phyloP scores from a whole-genome alignment of 2,797 vertebrate genomes.

The Notamacropus eugenii region DNA sequence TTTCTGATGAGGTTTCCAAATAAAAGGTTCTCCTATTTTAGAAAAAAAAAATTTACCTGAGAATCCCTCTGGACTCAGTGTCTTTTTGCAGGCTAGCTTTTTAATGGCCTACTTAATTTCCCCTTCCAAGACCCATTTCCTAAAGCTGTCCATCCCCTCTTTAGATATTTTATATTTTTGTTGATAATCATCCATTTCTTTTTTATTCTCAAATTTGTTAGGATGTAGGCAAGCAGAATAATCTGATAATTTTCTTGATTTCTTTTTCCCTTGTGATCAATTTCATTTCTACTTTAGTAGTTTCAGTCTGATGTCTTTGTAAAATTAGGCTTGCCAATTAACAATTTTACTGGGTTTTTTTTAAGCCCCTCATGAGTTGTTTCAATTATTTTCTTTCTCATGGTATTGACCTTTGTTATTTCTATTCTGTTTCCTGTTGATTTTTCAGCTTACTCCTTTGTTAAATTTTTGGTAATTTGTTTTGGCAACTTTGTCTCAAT shows the following conservation, averaged over 20 bases:
- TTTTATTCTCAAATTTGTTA: neutral
- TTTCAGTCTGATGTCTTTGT: neutral
- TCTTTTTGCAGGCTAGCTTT: neutral
- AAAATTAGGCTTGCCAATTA: neutral
- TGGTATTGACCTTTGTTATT: too few relatives aligned
- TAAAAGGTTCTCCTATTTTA: constrained; percentile 74
- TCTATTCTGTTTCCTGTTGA: too few relatives aligned
- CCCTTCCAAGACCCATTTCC: neutral
- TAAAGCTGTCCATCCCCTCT: neutral
- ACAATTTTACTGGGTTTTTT: neutral
- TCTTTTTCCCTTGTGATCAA: neutral
- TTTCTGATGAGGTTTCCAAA: constrained; percentile 71
- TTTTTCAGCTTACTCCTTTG: too few relatives aligned
- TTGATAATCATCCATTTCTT: neutral
- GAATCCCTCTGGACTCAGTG: neutral
- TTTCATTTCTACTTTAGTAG: neutral
- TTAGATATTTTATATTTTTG: neutral
- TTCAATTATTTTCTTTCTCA: neutral
- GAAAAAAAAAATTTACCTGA: neutral
- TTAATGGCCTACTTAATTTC: neutral
- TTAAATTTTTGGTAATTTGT: neutral
- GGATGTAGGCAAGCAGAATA: neutral
- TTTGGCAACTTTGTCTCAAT: neutral
- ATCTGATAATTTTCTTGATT: neutral
- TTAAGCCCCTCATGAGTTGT: neutral